A percentile compares a stretch with the other conserved stretches of the same genome.
phyloP scores from a whole-genome alignment of 23 tunicate species.

The Oikopleura vanhoeffeni region DNA sequence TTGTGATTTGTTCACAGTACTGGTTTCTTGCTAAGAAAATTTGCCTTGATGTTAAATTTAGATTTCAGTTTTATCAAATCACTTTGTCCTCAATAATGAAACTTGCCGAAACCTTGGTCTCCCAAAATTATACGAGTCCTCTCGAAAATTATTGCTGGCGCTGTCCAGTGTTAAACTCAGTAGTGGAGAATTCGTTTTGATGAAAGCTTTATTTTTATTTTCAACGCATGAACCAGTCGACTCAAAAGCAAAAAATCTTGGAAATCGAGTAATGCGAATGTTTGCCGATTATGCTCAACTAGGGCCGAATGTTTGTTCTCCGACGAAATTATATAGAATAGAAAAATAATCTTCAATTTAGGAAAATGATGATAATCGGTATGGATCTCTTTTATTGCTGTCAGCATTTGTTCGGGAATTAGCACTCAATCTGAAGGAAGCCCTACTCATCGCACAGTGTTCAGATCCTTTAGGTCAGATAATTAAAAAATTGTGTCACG shows the following conservation, averaged over 20 bases:
- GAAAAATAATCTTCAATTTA: neutral
- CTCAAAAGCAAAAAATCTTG: slow-evolving; percentile 15
- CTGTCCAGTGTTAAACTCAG: neutral
- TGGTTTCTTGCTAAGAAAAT: too few relatives aligned
- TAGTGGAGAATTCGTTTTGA: neutral
- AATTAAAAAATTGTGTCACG: too few relatives aligned
- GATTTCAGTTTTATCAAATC: neutral
- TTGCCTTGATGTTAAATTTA: too few relatives aligned
- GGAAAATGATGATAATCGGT: neutral
- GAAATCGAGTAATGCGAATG: neutral
- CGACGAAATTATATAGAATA: too few relatives aligned
- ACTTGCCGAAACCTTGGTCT: neutral
- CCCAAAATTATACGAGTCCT: neutral
- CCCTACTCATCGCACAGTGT: neutral
- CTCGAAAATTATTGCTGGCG: neutral
- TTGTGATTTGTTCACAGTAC: too few relatives aligned
- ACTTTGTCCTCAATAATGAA: neutral
- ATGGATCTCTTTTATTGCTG: neutral
- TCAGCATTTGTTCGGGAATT: neutral
- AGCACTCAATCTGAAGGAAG: neutral
- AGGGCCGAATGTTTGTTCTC: neutral
- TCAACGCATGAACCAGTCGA: slow-evolving; percentile 6
- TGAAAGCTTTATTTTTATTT: slow-evolving; percentile 3
- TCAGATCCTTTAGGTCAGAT: neutral
- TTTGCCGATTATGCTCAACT: neutral